Evolutionary conservation across 1,140 invertebrate genomes (phyloP).

Genomic region (Drosophila sulfurigaster): DNA sequence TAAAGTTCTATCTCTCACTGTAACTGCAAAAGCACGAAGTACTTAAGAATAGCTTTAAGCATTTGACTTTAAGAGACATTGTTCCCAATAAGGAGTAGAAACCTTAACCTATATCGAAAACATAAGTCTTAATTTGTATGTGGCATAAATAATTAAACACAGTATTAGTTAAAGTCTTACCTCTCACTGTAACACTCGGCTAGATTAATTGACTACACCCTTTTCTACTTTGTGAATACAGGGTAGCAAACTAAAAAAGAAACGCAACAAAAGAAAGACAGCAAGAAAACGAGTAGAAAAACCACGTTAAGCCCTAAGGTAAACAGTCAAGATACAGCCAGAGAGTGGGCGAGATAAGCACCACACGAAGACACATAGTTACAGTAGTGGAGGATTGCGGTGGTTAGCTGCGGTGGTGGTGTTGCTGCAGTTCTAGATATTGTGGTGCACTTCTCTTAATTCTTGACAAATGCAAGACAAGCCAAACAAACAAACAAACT

Average conservation of each 20-base stretch:
- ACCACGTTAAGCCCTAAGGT: constrained; percentile 55
- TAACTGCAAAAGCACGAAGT: too few species aligned
- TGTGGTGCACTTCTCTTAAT: constrained; percentile 76
- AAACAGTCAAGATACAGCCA: constrained; percentile 50
- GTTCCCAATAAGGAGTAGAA: constrained; percentile 1
- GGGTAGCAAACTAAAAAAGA: constrained; percentile 5
- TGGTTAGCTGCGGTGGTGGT: not conserved
- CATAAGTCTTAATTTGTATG: too few species aligned
- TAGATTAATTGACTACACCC: not conserved
- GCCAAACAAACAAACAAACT: constrained; percentile 46
- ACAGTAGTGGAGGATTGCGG: not conserved
- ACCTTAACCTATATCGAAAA: not conserved
- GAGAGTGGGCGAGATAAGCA: constrained; percentile 46
- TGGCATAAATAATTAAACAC: not conserved
- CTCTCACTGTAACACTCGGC: not conserved
- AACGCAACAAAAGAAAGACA: not conserved
- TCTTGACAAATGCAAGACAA: constrained; percentile 75
- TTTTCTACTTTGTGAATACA: not conserved
- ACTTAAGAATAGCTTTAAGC: too few species aligned
- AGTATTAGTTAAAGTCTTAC: not conserved
- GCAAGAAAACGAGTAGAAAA: constrained; percentile 9
- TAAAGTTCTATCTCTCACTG: too few species aligned
- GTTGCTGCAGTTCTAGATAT: constrained; percentile 14
- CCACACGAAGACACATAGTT: constrained; percentile 9
- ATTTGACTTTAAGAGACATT: too few species aligned